Conservation (phyloP, 2,888 invertebrate species). For the Agriopis aurantiaria region DNA sequence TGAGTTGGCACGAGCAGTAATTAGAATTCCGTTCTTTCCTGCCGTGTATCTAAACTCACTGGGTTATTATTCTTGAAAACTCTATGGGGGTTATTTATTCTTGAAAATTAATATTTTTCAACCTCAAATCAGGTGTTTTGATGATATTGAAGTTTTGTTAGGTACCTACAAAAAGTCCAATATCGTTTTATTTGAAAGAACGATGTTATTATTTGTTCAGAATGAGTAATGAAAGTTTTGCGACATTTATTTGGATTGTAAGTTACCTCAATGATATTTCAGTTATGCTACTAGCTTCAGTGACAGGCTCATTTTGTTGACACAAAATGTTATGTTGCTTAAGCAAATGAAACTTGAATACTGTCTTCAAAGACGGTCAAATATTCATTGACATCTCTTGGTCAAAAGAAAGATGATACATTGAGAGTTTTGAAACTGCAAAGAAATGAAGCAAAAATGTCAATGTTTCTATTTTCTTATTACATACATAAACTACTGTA, state of each 20-base stretch:
- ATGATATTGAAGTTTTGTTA: too few species aligned
- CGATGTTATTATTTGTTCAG: too few species aligned
- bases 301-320: constrained; percentile 22
- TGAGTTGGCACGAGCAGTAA: too few species aligned
- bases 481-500: background rate
- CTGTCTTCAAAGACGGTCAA: background rate
- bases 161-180: background rate
- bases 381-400: background rate
- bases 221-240: background rate
- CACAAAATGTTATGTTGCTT: constrained; percentile 7
- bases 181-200: background rate
- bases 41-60: too few species aligned
- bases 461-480: background rate
- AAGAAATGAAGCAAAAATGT: too few species aligned
- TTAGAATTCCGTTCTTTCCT: too few species aligned
- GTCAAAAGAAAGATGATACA: background rate
- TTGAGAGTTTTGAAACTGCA: too few species aligned
- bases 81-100: too few species aligned
- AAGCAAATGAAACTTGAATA: constrained; percentile 25
- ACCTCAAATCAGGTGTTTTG: background rate
- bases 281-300: constrained; percentile 9
- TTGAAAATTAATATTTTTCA: too few species aligned
- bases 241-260: too few species aligned
- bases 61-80: too few species aligned
- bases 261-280: background rate